These are phyloP conservation scores for Prenolepis imparis DNA, from an alignment of 2,888 invertebrate genomes.

Conservation along the genomic window DNA sequence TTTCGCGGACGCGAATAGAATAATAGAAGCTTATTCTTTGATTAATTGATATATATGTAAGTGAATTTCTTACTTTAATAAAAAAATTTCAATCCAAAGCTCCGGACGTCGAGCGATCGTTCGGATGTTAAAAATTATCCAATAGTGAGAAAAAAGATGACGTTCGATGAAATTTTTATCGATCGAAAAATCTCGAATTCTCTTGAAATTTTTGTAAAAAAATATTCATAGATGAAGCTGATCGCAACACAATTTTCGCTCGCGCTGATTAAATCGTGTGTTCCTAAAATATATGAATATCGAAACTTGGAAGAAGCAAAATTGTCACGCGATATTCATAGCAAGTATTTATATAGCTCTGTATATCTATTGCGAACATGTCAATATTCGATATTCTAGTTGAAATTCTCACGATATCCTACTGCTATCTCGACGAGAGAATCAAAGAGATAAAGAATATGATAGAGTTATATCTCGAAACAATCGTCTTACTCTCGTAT, in stretches of 20 bases:
- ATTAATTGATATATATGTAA: neutral
- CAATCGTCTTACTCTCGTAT: neutral
- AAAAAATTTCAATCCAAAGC: neutral
- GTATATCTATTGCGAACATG: neutral
- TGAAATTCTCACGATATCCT: neutral
- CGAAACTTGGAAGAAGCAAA: neutral
- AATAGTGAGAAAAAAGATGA: neutral
- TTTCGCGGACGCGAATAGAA: neutral
- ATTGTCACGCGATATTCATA: neutral
- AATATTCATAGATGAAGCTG: neutral
- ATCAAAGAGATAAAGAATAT: neutral
- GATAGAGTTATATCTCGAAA: neutral
- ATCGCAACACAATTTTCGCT: neutral
- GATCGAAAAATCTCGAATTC: neutral
- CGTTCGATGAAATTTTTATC: neutral
- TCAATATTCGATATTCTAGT: neutral
- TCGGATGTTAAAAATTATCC: neutral
- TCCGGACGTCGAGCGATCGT: neutral
- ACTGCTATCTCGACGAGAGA: neutral
- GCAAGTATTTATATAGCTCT: neutral
- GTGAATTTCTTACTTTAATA: neutral
- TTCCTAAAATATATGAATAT: constrained; percentile 2
- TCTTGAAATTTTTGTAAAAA: neutral
- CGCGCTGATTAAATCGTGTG: neutral
- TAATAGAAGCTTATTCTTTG: neutral